phyloP scores from a whole-genome alignment of 2,888 invertebrate species.

The Spilarctia lutea region DNA sequence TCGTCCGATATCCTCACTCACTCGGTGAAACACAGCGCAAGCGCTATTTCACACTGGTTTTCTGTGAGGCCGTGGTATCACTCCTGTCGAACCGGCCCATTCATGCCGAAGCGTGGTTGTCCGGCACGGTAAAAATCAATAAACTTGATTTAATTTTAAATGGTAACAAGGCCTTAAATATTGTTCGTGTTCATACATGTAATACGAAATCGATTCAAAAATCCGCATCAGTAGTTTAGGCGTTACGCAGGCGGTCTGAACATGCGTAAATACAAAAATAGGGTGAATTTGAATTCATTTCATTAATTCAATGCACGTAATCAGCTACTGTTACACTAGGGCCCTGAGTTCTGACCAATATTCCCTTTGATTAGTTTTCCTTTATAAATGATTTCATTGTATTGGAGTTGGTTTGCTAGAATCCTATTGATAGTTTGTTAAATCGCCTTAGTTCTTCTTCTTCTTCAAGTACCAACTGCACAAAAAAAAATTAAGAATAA shows the following conservation, averaged over 20 bases:
- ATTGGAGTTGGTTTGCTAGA: not conserved
- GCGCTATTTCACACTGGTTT: no score
- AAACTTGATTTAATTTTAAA: no score
- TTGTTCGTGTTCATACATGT: not conserved
- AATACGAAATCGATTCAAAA: not conserved
- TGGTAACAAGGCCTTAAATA: not conserved
- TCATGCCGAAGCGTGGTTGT: no score
- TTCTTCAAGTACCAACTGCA: no score
- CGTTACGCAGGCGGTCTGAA: not conserved
- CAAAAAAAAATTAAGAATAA: no score
- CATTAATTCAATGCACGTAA: not conserved
- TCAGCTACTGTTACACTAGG: not conserved
- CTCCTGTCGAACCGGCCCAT: no score
- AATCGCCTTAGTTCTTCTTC: no score
- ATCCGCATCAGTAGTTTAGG: not conserved
- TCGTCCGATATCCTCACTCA: no score
- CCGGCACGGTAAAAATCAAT: no score
- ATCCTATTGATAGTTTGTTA: not conserved
- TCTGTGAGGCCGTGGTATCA: no score
- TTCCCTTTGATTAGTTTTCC: not conserved
- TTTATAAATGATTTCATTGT: not conserved
- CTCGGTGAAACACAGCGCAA: no score
- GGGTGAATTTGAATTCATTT: not conserved
- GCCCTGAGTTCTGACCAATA: not conserved
- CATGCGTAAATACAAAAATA: slow-evolving; percentile 1